Evolutionary conservation across 1,140 invertebrate species (phyloP).

Genomic region (Drosophila ironensis): DNA sequence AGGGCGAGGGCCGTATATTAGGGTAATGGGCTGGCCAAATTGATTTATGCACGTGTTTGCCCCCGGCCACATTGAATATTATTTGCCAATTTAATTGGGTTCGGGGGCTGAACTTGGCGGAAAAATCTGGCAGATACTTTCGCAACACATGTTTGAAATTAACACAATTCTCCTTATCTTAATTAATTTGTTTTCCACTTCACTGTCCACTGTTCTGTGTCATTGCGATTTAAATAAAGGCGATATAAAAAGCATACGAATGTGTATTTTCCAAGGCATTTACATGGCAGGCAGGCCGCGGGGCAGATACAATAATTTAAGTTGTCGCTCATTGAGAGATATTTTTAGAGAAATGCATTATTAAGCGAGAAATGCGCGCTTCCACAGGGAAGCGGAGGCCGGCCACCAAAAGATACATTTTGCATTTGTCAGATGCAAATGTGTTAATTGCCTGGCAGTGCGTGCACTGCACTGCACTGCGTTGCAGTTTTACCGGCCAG

Average conservation of each 20-base stretch:
- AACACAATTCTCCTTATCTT: conserved; percentile 16
- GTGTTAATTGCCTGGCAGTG: conserved; percentile 72
- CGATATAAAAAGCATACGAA: not conserved
- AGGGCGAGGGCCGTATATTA: conserved; percentile 27
- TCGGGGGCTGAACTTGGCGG: not conserved
- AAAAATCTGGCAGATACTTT: not conserved
- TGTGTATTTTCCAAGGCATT: conserved; percentile 27
- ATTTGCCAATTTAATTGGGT: conserved; percentile 22
- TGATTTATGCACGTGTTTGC: conserved; percentile 31
- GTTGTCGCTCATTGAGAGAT: conserved; percentile 32
- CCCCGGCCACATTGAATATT: conserved; percentile 13
- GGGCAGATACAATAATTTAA: conserved; percentile 44
- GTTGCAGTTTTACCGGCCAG: conserved; percentile 45
- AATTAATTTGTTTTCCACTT: conserved; percentile 38
- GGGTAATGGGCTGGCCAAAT: conserved; percentile 20
- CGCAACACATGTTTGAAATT: not conserved
- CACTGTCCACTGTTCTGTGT: conserved; percentile 25
- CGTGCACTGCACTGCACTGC: conserved; percentile 36
- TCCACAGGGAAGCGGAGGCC: conserved; percentile 21
- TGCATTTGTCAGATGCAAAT: conserved; percentile 79
- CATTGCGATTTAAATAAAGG: conserved; percentile 8
- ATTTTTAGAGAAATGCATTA: conserved; percentile 45
- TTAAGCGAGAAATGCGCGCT: conserved; percentile 26
- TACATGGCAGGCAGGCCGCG: conserved; percentile 16
- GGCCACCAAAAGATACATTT: conserved; percentile 58